Percentiles rank a stretch among this genome's conserved stretches.
Conservation (phyloP, 2,797 vertebrate species). For the Alectoris magna region DNA sequence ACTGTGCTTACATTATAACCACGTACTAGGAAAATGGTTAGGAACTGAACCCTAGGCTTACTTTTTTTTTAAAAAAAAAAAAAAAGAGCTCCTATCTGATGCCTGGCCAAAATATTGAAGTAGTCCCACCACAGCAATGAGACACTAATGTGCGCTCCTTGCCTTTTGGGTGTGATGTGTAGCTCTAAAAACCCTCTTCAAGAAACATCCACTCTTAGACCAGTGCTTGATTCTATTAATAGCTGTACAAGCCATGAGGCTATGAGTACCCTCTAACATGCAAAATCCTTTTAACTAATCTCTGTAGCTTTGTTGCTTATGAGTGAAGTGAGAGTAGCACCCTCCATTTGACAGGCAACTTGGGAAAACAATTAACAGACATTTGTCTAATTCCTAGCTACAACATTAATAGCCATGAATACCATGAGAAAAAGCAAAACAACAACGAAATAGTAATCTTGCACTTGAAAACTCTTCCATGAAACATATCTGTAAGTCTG, state of each 20-base stretch:
- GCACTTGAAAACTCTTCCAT: background rate
- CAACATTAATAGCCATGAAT: background rate
- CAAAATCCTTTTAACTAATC: background rate
- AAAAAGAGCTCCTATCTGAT: background rate
- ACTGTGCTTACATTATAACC: background rate
- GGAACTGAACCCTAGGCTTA: background rate
- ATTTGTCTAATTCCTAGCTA: background rate
- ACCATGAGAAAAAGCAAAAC: background rate
- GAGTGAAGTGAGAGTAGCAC: background rate
- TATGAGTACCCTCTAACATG: background rate
- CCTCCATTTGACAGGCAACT: background rate
- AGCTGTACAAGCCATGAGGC: background rate
- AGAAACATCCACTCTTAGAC: background rate
- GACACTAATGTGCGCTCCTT: background rate
- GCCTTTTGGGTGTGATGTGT: background rate
- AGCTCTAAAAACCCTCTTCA: background rate
- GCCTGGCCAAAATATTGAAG: background rate
- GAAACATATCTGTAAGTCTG: background rate
- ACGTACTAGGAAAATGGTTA: fast-evolving
- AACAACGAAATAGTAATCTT: background rate
- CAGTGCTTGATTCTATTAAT: background rate
- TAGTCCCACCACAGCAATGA: background rate
- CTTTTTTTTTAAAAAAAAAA: background rate
- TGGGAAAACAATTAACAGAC: background rate
- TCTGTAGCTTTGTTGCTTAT: background rate